These are phyloP conservation scores for Anoplolepis gracilipes DNA, from an alignment of 1,140 invertebrate genomes.

Conservation along the genomic window DNA sequence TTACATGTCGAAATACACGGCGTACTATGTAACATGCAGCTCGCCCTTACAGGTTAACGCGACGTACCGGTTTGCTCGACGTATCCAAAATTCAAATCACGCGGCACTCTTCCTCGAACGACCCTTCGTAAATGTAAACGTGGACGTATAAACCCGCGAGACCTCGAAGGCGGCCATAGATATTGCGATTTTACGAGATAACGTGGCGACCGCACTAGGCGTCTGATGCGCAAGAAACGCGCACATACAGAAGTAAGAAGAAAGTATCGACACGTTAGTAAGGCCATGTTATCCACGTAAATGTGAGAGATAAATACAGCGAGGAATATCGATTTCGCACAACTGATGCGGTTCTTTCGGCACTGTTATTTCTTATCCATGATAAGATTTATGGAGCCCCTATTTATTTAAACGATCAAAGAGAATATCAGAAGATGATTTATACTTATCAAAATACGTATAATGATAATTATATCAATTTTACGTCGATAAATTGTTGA, in stretches of 20 bases:
- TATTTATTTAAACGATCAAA: neutral
- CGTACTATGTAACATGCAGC: conserved; percentile 30
- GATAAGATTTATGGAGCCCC: neutral
- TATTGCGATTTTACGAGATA: conserved; percentile 63
- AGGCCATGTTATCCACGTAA: neutral
- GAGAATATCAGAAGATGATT: neutral
- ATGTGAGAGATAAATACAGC: neutral
- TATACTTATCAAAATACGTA: neutral
- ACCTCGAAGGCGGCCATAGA: conserved; percentile 36
- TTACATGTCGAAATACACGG: conserved; percentile 31
- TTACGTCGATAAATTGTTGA: neutral
- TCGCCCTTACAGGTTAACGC: conserved; percentile 42
- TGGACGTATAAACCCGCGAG: conserved; percentile 26
- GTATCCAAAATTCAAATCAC: conserved; percentile 68
- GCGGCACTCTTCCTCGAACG: conserved; percentile 55
- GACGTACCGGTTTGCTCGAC: conserved; percentile 30
- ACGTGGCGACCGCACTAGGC: neutral
- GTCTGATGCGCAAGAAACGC: neutral
- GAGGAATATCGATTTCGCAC: neutral
- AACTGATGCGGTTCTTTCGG: neutral
- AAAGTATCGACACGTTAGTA: conserved; percentile 37
- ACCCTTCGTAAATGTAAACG: conserved; percentile 43
- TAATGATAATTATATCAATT: neutral
- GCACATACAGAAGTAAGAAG: neutral
- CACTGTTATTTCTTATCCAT: neutral